Base-by-base conservation (phyloP, 2,797 vertebrate genomes). In the Crypturellus tataupa region DNA sequence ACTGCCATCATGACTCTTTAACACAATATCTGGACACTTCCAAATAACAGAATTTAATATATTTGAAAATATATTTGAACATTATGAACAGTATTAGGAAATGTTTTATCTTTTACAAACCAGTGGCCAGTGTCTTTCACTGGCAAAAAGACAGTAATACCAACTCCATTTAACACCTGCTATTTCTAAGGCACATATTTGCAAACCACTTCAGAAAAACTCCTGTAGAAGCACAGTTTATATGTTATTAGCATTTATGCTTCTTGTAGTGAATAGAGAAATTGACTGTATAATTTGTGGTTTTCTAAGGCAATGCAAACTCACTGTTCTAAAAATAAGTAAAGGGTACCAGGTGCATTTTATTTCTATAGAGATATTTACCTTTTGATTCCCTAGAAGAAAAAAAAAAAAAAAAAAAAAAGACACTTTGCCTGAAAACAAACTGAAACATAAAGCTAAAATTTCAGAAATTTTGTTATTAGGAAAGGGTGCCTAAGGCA, bases 21-120 rank as follows among this genome's bases (percentile, higher is more conserved):
- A 44, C 8, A 94, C 16, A 42, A 19, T 40, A 84, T 24, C 35
- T 44, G 49, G 70, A 51, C 21, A 55, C 24, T 37, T 93, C 67
- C 6, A 16, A 90, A 31, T 77, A 85, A 64, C 23, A 83, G 4
- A 9, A n/a, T 94, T 96, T 94, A 94, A 91, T 87, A 31, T 21
- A 87, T 83, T 95, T 91, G 60, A 84, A 95, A 95, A 96, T 55
- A 83, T 55, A 94, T 67, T 89, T 87, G 67, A 71, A 93, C 8
- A 8, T 72, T 76, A 83, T 31, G 77, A 40, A 80, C 25, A 75
- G 33, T 65, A 39, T 69, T 77, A 69, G 39, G 65, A 94, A 89
- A 90, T 12, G 15, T 51, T 89, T 84, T 46, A 75, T 27, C 49
- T 47, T 80, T 81, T 56, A 94, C 49, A 90, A 89, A 68, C 40